phyloP scores from a whole-genome alignment of 2,113 vertebrate species.

The Falco punctatus region DNA sequence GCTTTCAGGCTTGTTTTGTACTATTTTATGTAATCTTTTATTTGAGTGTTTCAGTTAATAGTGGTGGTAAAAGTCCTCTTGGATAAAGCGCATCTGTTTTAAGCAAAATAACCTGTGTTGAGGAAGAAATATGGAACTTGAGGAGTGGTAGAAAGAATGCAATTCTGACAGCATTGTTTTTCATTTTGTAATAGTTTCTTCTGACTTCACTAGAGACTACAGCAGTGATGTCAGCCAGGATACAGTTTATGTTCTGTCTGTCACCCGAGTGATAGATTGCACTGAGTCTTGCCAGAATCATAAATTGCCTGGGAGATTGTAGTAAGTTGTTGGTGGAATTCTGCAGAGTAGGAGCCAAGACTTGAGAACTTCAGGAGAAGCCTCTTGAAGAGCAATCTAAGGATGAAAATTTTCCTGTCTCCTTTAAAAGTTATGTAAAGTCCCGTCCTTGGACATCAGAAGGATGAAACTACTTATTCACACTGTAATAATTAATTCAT shows the following conservation, averaged over 20 bases:
- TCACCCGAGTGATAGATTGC: conserved; percentile 21
- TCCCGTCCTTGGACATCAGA: background rate
- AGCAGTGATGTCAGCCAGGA: conserved; percentile 45
- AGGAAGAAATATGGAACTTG: background rate
- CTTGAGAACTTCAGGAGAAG: conserved; percentile 14
- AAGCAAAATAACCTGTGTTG: background rate
- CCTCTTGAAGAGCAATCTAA: background rate
- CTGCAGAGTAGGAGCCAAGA: conserved; percentile 2
- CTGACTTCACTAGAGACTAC: conserved; percentile 36
- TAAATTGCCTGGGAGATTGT: conserved; percentile 28
- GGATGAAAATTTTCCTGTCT: background rate
- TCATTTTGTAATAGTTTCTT: conserved; percentile 12
- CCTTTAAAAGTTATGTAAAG: background rate
- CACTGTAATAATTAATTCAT: background rate
- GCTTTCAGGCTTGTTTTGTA: background rate
- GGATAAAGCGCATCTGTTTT: background rate
- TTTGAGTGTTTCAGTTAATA: background rate
- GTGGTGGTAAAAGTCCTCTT: background rate
- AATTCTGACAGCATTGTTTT: background rate
- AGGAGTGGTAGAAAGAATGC: background rate
- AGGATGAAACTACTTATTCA: background rate
- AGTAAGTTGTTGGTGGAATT: conserved; percentile 24
- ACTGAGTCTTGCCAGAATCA: conserved; percentile 11
- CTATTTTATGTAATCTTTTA: background rate
- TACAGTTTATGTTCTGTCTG: conserved; percentile 41